Evolutionary conservation across 2,113 vertebrate genomes (phyloP).

Genomic region (Lepus europaeus): DNA sequence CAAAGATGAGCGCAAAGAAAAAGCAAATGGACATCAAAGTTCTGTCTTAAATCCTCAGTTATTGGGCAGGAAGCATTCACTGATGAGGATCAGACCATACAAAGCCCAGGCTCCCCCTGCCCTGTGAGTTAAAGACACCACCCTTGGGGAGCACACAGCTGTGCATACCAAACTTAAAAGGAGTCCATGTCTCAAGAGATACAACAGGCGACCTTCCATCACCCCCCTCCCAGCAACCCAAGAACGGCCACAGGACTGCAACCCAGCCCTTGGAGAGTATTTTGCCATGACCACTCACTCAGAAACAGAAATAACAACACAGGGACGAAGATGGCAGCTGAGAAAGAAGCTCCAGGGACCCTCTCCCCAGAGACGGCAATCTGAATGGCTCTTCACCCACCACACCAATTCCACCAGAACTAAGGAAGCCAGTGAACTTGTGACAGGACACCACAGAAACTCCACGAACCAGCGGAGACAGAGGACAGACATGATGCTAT

Average conservation of each 20-base stretch:
- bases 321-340: no score
- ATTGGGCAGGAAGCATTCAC: not conserved
- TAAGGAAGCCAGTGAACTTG: no score
- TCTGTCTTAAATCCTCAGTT: not conserved
- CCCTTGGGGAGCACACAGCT: not conserved
- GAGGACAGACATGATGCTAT: no score
- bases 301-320: no score
- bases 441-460: no score
- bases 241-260: not conserved
- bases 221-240: not conserved
- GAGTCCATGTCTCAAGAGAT: not conserved
- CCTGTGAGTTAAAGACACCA: not conserved
- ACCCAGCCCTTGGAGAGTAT: not conserved
- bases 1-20: conserved; percentile 4
- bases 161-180: not conserved
- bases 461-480: no score
- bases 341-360: no score
- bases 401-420: no score
- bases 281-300: no score
- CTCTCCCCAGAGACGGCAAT: no score
- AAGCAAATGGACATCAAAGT: conserved; percentile 7
- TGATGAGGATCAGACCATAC: not conserved
- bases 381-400: no score
- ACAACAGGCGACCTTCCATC: not conserved
- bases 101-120: not conserved